These are phyloP conservation scores for Beroe forskalii DNA, from an alignment of 37 sponge, comb jelly and placozoan genomes.

Conservation along the genomic window DNA sequence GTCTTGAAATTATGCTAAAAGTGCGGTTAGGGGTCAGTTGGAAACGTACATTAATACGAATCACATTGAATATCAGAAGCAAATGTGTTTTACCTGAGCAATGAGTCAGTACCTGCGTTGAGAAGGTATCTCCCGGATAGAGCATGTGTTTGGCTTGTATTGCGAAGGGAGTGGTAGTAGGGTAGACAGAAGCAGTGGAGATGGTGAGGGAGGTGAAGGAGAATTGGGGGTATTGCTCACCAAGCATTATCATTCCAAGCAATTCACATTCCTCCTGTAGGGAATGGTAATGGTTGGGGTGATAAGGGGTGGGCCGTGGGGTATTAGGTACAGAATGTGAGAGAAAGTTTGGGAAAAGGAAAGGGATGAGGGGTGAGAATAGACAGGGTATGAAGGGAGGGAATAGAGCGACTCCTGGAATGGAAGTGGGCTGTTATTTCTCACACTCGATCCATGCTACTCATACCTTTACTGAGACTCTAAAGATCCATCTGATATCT, in stretches of 20 bases:
- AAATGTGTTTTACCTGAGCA: no score
- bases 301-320: background rate
- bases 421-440: no score
- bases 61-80: no score
- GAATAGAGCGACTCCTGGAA: no score
- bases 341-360: no score
- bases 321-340: background rate
- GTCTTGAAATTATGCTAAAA: no score
- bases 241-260: slow-evolving; percentile 43
- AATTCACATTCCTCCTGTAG: slow-evolving; percentile 7
- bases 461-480: background rate
- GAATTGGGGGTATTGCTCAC: slow-evolving; percentile 45
- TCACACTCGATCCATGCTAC: no score
- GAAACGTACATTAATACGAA: no score
- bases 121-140: slow-evolving; percentile 11
- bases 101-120: slow-evolving; percentile 5
- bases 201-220: slow-evolving; percentile 9
- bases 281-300: no score
- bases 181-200: slow-evolving; percentile 3
- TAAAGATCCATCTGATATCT: background rate
- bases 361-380: no score
- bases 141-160: slow-evolving; percentile 10
- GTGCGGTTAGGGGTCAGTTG: no score
- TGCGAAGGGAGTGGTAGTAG: slow-evolving; percentile 13
- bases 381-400: no score